Evolutionary conservation across 2,888 invertebrate species (phyloP).

Genomic region (Galeopsomyia nigrocyanea): DNA sequence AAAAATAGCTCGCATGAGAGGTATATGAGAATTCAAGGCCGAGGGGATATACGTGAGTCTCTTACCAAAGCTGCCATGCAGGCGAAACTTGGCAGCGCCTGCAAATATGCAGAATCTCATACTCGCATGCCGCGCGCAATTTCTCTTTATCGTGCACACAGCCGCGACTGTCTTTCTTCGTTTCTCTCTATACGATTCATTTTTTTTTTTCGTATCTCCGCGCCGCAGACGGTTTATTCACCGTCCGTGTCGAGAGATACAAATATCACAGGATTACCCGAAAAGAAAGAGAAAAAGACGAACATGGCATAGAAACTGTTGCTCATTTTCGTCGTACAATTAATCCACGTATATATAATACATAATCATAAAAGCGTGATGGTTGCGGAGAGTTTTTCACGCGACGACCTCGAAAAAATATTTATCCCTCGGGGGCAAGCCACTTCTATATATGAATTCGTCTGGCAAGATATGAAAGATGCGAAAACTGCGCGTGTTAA

Average conservation of each 20-base stretch:
- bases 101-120: conserved; percentile 15
- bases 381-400: neutral
- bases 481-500: conserved; percentile 4
- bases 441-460: too few species aligned
- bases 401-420: neutral
- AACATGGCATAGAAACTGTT: too few species aligned
- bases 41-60: conserved; percentile 17
- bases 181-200: too few species aligned
- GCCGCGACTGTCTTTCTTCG: too few species aligned
- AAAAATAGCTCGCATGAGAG: conserved; percentile 52
- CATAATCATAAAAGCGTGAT: neutral
- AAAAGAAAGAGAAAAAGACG: too few species aligned
- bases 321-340: too few species aligned
- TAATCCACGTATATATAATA: too few species aligned
- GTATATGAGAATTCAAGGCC: conserved; percentile 26
- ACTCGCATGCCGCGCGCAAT: neutral
- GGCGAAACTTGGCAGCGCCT: neutral
- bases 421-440: conserved; percentile 9
- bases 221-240: neutral
- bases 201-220: neutral
- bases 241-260: neutral
- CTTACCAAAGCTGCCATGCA: conserved; percentile 3
- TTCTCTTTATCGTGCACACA: neutral
- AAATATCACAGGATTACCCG: too few species aligned
- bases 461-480: neutral